Percentiles rank a stretch among this genome's conserved stretches.
Evolutionary conservation across 1,140 invertebrate species (phyloP).

Genomic region (Cherax destructor): DNA sequence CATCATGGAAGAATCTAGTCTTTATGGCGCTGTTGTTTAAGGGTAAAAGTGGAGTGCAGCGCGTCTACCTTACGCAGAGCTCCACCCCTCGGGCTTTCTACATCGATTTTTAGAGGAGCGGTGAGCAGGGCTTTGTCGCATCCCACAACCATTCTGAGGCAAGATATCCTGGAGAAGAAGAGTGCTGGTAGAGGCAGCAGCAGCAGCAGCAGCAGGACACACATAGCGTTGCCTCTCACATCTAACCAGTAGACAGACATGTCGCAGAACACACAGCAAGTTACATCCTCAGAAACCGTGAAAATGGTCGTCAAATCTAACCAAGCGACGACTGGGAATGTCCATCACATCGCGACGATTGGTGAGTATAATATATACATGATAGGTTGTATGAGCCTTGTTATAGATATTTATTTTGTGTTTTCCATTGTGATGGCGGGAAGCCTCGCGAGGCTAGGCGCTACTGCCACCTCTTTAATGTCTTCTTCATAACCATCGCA

Average conservation of each 20-base stretch:
- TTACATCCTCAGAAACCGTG: conserved; percentile 45
- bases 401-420: background rate
- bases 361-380: conserved; percentile 30
- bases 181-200: too few relatives aligned
- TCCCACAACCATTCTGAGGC: too few relatives aligned
- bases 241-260: background rate
- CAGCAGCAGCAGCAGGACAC: background rate
- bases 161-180: too few relatives aligned
- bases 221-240: background rate
- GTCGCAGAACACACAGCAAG: conserved; percentile 57
- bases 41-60: too few relatives aligned
- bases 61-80: too few relatives aligned
- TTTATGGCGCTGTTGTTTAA: too few relatives aligned
- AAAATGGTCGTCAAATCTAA: conserved; percentile 67
- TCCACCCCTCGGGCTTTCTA: too few relatives aligned
- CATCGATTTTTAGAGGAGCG: too few relatives aligned
- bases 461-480: conserved; percentile 38
- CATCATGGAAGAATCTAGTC: too few relatives aligned
- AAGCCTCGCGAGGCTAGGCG: conserved; percentile 39
- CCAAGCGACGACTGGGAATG: conserved; percentile 52
- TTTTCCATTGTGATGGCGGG: background rate
- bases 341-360: conserved; percentile 63
- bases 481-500: too few relatives aligned
- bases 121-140: too few relatives aligned
- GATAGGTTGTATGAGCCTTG: background rate